Base-by-base conservation (phyloP, 1,140 invertebrate genomes). In the Paracyclopina nana region DNA sequence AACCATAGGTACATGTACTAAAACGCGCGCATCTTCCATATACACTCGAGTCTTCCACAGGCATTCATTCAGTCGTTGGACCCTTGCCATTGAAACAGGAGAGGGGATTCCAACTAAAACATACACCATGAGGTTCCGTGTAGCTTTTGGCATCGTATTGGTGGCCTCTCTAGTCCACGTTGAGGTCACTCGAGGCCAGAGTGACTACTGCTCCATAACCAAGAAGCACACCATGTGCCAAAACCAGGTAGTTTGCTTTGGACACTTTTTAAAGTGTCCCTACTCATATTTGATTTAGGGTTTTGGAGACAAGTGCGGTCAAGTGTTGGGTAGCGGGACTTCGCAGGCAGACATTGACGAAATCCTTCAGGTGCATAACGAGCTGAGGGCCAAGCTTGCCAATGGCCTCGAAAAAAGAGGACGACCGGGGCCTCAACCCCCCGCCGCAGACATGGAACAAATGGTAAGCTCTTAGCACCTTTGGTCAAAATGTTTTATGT, bases 401-500 rank as follows among this genome's bases (percentile, higher is more conserved):
- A 68, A 77, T 43, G 82, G 82, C 31, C 72, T 75, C 59, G 73
- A 84, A 58, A 55, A 30, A 0, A 55, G 65, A 45, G 71, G 71
- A 44, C 57, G 55, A 16, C 71, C 70, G 49, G 76, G 76, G 34
- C 68, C 70, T 6, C 71, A 72, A 54, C 81, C 84, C 57, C 75
- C 77, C 22, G 74, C 75, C 26, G 75, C 80, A 1, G 77, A 78
- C 56, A 82, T 84, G 65, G 75, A 74, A 64, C 78, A 83, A 68
- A 76, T 86, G 73, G 80, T 81, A 65, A 65, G 67, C n/a, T n/a
- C n/a, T n/a, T n/a, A n/a, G n/a, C n/a, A n/a, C n/a, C n/a, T n/a
- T n/a, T n/a, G n/a, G n/a, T n/a, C n/a, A n/a, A n/a, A n/a, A n/a
- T n/a, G n/a, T n/a, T n/a, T n/a, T n/a, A n/a, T n/a, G n/a, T n/a